Conservation (phyloP, 2,113 vertebrate species). For the Toxotes chatareus region DNA sequence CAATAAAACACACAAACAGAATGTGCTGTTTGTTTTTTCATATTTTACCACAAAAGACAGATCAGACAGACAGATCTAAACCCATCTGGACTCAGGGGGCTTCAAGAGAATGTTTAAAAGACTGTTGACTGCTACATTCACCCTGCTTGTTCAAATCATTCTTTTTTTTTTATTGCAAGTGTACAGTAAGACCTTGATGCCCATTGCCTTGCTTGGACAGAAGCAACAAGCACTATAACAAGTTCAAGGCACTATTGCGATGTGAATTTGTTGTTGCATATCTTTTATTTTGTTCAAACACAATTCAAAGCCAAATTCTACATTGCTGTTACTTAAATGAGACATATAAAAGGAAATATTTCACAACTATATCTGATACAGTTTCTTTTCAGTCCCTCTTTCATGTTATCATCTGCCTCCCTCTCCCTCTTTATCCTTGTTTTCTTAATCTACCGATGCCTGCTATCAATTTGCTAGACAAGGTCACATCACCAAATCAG, state of each 20-base stretch:
- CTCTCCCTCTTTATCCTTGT: neutral
- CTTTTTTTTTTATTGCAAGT: slow-evolving; percentile 15
- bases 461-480: slow-evolving; percentile 34
- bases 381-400: slow-evolving; percentile 4
- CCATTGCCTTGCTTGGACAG: neutral
- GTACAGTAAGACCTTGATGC: slow-evolving; percentile 7
- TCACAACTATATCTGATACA: neutral
- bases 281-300: slow-evolving; percentile 17
- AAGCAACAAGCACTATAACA: neutral
- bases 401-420: slow-evolving; percentile 1
- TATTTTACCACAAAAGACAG: neutral
- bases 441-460: slow-evolving; percentile 34
- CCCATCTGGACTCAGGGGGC: slow-evolving; percentile 7
- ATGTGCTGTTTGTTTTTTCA: neutral
- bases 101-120: neutral
- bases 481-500: slow-evolving; percentile 49
- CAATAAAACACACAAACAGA: neutral
- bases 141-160: slow-evolving; percentile 15
- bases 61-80: neutral
- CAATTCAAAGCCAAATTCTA: slow-evolving; percentile 4
- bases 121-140: slow-evolving; percentile 28
- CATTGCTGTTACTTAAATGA: neutral
- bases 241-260: neutral
- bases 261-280: neutral
- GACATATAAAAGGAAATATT: neutral